These are phyloP conservation scores for Hippopotamyrus pictus DNA, from an alignment of 2,797 vertebrate genomes.

Conservation along the genomic window DNA sequence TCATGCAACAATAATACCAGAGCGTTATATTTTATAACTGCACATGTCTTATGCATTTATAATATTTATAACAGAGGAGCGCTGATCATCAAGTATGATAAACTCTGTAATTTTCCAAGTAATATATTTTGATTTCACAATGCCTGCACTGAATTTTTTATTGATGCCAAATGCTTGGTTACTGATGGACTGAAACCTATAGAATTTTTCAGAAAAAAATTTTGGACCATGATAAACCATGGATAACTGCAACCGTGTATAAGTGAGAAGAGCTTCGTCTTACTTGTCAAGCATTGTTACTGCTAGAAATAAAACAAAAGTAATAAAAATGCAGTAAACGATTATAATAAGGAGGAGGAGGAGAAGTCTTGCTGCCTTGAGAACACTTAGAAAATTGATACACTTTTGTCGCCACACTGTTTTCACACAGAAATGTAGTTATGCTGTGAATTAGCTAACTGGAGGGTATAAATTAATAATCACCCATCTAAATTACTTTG, in stretches of 20 bases:
- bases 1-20: neutral
- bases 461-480: slow-evolving; percentile 11
- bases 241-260: neutral
- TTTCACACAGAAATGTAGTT: neutral
- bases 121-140: neutral
- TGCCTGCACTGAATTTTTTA: neutral
- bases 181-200: neutral
- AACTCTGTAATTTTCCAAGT: neutral
- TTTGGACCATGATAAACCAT: neutral
- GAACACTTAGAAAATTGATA: neutral
- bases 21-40: neutral
- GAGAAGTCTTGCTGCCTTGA: neutral
- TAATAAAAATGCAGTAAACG: neutral
- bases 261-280: neutral
- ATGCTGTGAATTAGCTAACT: neutral
- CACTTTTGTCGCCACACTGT: neutral
- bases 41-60: neutral
- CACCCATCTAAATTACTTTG: neutral
- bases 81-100: neutral
- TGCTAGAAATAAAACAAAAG: neutral
- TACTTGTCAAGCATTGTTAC: neutral
- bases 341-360: neutral
- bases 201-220: neutral
- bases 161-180: neutral
- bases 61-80: neutral